These are phyloP conservation scores for Lophius americanus DNA, from an alignment of 2,797 vertebrate genomes.

Conservation along the genomic window DNA sequence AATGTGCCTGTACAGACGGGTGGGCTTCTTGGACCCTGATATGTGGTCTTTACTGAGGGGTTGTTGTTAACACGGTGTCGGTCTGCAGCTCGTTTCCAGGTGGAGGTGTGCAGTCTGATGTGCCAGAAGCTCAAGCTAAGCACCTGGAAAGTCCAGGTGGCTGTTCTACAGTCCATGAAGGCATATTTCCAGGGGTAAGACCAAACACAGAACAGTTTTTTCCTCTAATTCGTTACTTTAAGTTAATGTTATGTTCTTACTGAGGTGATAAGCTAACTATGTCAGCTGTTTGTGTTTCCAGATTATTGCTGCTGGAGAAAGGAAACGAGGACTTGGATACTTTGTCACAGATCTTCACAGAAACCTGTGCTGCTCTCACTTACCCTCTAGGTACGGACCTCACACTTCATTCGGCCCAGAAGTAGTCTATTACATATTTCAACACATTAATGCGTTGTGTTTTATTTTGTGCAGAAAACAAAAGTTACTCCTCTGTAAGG, in stretches of 20 bases:
- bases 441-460: background rate
- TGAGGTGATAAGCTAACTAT: too few relatives aligned
- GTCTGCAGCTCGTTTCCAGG: slow-evolving; percentile 85
- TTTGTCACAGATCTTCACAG: slow-evolving; percentile 89
- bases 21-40: background rate
- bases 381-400: slow-evolving; percentile 88
- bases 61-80: slow-evolving; percentile 3
- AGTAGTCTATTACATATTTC: background rate
- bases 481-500: slow-evolving; percentile 96
- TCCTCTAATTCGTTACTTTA: background rate
- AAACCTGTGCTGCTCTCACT: slow-evolving; percentile 91
- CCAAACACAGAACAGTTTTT: background rate
- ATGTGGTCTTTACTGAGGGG: background rate
- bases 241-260: background rate
- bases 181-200: slow-evolving; percentile 90
- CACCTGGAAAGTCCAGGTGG: slow-evolving; percentile 96
- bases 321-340: slow-evolving; percentile 82
- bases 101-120: slow-evolving; percentile 92
- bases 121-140: slow-evolving; percentile 92
- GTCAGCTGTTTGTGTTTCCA: slow-evolving; percentile 51
- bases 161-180: slow-evolving; percentile 93
- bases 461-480: slow-evolving; percentile 88
- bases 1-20: background rate
- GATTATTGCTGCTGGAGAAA: slow-evolving; percentile 90
- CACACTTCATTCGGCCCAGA: background rate